phyloP scores from a whole-genome alignment of 2,113 vertebrate genomes.

The Caloenas nicobarica region DNA sequence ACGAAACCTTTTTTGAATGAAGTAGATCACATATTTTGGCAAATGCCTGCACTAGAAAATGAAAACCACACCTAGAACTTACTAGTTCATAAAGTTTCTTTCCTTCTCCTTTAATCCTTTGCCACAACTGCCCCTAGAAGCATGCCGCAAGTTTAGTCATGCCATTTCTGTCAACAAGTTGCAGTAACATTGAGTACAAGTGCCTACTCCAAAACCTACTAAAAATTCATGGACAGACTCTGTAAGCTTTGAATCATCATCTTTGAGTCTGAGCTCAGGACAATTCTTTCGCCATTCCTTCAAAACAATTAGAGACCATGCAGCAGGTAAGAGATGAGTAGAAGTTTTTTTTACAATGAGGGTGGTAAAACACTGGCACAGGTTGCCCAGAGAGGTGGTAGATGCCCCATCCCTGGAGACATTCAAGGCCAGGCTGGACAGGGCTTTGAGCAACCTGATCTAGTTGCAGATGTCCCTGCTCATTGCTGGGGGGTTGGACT shows the following conservation, averaged over 20 bases:
- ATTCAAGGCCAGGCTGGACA: no score
- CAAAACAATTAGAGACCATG: background rate
- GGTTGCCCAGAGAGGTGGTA: no score
- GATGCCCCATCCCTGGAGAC: no score
- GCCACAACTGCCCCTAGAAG: background rate
- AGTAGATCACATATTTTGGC: background rate
- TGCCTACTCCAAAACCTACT: background rate
- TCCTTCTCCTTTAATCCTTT: background rate
- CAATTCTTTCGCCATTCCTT: background rate
- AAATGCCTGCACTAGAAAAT: background rate
- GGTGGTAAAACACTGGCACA: no score
- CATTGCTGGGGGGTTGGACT: no score
- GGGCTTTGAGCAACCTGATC: no score
- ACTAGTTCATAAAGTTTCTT: background rate
- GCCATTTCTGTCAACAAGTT: background rate
- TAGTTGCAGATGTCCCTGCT: no score
- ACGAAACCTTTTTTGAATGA: background rate
- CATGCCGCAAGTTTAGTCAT: background rate
- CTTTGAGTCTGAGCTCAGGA: background rate
- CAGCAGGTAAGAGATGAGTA: background rate
- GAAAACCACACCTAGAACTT: background rate
- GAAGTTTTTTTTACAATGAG: no score
- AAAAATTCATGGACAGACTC: background rate
- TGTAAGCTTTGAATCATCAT: background rate
- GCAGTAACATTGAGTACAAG: background rate